phyloP scores from a whole-genome alignment of 1,140 invertebrate genomes.

The Drosophila leontia region DNA sequence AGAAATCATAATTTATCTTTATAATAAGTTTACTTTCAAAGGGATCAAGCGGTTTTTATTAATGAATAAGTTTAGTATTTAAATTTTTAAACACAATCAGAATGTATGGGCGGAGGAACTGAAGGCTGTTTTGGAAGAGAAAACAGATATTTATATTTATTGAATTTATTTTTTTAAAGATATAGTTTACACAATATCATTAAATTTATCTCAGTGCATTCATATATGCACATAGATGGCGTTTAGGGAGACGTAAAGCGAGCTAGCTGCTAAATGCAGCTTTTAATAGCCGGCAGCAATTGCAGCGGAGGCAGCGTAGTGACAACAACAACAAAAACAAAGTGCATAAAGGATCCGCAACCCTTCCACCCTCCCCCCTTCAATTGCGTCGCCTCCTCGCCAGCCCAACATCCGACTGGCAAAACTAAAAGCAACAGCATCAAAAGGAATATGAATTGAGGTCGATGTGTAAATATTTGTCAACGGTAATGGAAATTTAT shows the following conservation, averaged over 20 bases:
- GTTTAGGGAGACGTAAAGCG: conserved; percentile 14
- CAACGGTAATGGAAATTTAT: conserved; percentile 84
- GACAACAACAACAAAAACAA: conserved; percentile 18
- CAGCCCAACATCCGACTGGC: conserved; percentile 19
- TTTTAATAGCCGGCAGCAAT: conserved; percentile 59
- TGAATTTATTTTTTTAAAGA: too few relatives aligned
- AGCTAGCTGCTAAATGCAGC: conserved; percentile 51
- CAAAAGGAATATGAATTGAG: conserved; percentile 84
- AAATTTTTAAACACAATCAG: too few relatives aligned
- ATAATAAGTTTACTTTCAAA: neutral
- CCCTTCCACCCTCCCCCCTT: neutral
- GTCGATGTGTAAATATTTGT: conserved; percentile 84
- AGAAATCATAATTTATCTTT: too few relatives aligned
- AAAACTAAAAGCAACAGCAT: conserved; percentile 82
- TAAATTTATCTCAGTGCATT: neutral
- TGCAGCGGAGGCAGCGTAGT: conserved; percentile 16
- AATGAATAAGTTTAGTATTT: too few relatives aligned
- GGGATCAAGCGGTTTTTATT: too few relatives aligned
- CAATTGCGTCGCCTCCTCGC: neutral
- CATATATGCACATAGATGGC: neutral
- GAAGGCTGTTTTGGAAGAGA: too few relatives aligned
- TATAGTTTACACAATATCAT: too few relatives aligned
- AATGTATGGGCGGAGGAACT: too few relatives aligned
- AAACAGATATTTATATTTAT: too few relatives aligned
- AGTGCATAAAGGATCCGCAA: conserved; percentile 41